These are phyloP conservation scores for Ammodramus savannarum DNA, from an alignment of 2,113 vertebrate species.

Conservation along the genomic window DNA sequence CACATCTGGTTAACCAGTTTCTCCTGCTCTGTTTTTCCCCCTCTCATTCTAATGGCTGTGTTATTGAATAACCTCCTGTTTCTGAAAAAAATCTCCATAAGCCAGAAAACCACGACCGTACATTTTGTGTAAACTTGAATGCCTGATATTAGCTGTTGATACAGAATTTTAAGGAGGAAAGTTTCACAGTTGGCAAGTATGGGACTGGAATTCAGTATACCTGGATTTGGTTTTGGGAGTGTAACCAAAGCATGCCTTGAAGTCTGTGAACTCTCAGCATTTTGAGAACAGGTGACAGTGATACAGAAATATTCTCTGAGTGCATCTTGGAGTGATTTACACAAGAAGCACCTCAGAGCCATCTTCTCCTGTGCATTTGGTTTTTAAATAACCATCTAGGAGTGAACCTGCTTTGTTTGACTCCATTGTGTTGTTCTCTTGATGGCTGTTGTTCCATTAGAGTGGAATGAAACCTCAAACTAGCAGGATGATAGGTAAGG, in stretches of 20 bases:
- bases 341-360: neutral
- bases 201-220: neutral
- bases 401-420: neutral
- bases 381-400: neutral
- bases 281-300: neutral
- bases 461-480: neutral
- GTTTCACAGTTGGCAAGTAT: fast-evolving
- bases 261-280: neutral
- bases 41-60: neutral
- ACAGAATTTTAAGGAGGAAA: neutral
- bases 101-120: neutral
- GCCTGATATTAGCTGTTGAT: neutral
- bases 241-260: neutral
- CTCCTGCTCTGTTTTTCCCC: neutral
- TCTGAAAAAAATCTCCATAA: neutral
- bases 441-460: neutral
- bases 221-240: neutral
- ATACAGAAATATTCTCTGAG: neutral
- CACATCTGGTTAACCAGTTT: neutral
- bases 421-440: neutral
- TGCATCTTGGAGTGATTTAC: neutral
- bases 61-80: neutral
- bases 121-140: neutral
- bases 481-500: neutral
- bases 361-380: neutral